Evolutionary conservation across 1,140 invertebrate species (phyloP), one percentile per base, ranked within the genome.

Genomic region (Eulimnadia texana): DNA sequence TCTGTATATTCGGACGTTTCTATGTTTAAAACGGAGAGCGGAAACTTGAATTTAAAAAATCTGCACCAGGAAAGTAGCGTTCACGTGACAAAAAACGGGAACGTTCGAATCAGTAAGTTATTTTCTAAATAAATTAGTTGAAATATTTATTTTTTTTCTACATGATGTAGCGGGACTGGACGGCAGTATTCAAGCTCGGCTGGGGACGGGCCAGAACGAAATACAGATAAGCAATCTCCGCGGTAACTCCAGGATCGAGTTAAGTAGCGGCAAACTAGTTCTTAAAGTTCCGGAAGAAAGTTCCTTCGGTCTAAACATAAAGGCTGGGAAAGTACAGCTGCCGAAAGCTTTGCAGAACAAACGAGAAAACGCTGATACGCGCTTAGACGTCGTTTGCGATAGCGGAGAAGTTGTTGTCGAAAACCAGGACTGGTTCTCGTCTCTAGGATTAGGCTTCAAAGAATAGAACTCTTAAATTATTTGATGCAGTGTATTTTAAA

Each of bases 361-460:
- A n/a, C n/a, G n/a, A n/a, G 16, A 58, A 2, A 24, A 9, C 0
- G 24, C 20, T 2, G 16, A 50, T 11, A 10, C 47, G 16, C 20
- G 20, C 19, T 20, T 61, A 10, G 23, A 25, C 9, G 29, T 50
- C 50, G 29, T 24, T 6, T 50, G 50, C 27, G 24, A 33, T 3
- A 9, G 28, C 27, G 50, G 60, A 25, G 20, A 28, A n/a, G 51
- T 61, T 6, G 28, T 51, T 27, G 42, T 61, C 9, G 60, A 61
- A 19, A 61, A 53, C 28, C n/a, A 61, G 27, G 60, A 61, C 33
- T 61, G 60, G 60, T 61, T 57, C 28, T 22, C 60, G 6, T 25
- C 60, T 16, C 27, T 61, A n/a, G 60, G 60, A 20, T n/a, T 61
- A 23, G 13, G 52, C 16, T 55, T 59, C 23, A 52, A 33, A 20